Evolutionary conservation across 2,797 vertebrate species (phyloP), one percentile per base, ranked within the genome.

Genomic region (Anableps anableps): DNA sequence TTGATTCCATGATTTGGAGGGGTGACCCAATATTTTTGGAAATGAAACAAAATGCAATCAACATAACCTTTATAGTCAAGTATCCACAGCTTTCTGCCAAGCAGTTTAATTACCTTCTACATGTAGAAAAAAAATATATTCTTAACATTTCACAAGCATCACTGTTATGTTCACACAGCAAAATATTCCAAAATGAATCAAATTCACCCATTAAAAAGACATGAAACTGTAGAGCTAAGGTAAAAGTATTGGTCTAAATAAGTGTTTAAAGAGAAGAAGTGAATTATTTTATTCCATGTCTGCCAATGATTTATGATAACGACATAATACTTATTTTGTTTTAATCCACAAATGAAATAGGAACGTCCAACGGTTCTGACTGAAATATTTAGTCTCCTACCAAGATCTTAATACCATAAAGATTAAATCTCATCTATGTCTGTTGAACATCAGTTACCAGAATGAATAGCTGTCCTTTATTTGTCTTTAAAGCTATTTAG

Each of bases 401-500:
- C n/a, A 58, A 58, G 58, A 60, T 31, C 31, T 60, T 60, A 60
- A 31, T 31, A 31, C 29, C n/a, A 60, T 16, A 60, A 60, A 31
- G 29, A 1, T 60, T 6, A 17, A 60, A 60, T 31, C 29, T 60
- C 29, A 60, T 13, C 58, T 60, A 1, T 60, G 58, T 60, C 58
- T 77, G 74, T 36, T 45, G 51, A 51, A 85, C 73, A 86, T 79
- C 85, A 86, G 80, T 41, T n/a, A 70, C 77, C 50, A 68, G 77
- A 74, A 84, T 88, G 53, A 88, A 88, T 91, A 83, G 85, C 88
- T 74, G 89, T 87, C 80, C 48, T 82, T 43, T 0, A 50, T 77
- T 80, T 78, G 71, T 79, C 75, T 74, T 58, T 53, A 51, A 86
- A 80, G 51, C 58, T 74, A 80, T 88, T 82, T 41, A 78, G 76